Conservation (phyloP, 2,888 invertebrate genomes). For the Iselma pallidipennis region DNA sequence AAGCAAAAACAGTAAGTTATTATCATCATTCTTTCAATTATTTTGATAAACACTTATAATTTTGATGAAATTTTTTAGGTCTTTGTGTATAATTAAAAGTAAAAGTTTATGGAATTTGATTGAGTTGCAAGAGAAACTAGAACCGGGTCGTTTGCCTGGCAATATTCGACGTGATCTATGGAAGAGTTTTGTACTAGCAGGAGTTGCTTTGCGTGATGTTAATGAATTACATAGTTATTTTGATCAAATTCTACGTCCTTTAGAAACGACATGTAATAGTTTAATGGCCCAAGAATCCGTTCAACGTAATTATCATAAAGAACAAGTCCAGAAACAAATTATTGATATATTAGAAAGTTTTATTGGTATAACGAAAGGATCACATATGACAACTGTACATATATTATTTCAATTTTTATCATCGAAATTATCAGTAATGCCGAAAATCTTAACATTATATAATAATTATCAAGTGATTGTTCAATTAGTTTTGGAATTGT, state of each 20-base stretch:
- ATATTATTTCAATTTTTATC: constrained; percentile 63
- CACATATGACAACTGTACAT: constrained; percentile 50
- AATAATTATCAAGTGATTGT: constrained; percentile 77
- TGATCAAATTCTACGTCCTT: constrained; percentile 56
- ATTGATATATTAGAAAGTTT: constrained; percentile 77
- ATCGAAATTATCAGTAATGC: constrained; percentile 68
- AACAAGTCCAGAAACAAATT: constrained; percentile 68
- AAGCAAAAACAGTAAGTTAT: constrained; percentile 50
- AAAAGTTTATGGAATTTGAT: constrained; percentile 62
- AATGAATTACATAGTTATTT: constrained; percentile 46
- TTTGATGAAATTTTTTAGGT: constrained; percentile 51
- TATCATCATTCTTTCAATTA: constrained; percentile 1
- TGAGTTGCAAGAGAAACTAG: constrained; percentile 58
- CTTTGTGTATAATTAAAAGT: constrained; percentile 61
- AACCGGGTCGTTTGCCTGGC: constrained; percentile 61
- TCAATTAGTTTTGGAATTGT: constrained; percentile 72
- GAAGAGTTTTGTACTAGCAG: constrained; percentile 72
- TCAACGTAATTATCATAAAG: constrained; percentile 61
- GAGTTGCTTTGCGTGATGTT: constrained; percentile 55
- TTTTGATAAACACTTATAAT: constrained; percentile 4
- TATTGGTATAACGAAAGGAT: constrained; percentile 71
- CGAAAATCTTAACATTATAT: constrained; percentile 72
- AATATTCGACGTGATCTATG: constrained; percentile 69
- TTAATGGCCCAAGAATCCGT: constrained; percentile 61
- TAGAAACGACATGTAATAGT: constrained; percentile 60